Percentiles rank a stretch among this genome's conserved stretches.
Evolutionary conservation across 1,140 invertebrate species (phyloP).

Genomic region (Lepidostoma basale): DNA sequence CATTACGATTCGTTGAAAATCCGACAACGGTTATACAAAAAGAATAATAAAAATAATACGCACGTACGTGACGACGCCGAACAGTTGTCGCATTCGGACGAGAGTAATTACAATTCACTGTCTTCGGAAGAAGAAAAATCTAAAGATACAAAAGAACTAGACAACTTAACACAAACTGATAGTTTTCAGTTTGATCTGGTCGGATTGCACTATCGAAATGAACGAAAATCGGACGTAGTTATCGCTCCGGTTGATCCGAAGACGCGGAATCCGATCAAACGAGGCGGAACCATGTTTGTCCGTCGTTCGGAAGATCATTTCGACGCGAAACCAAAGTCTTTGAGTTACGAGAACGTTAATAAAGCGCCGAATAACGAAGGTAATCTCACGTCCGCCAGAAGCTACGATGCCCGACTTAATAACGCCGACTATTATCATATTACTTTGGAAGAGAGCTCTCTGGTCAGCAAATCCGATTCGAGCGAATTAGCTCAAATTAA

Average conservation of each 20-base stretch:
- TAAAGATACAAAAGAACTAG: too few relatives aligned
- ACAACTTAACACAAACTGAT: too few relatives aligned
- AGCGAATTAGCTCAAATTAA: too few relatives aligned
- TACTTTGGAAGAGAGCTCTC: not conserved
- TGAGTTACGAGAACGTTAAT: constrained; percentile 53
- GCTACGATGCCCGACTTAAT: constrained; percentile 1
- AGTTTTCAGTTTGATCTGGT: too few relatives aligned
- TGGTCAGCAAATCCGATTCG: too few relatives aligned
- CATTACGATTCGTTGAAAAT: constrained; percentile 20
- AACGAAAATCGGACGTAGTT: not conserved
- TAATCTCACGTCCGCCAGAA: constrained; percentile 4
- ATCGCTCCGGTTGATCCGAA: too few relatives aligned
- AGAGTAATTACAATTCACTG: not conserved
- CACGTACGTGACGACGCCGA: not conserved
- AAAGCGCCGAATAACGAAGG: not conserved
- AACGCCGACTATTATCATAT: constrained; percentile 21
- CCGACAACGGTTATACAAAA: not conserved
- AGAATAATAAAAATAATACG: not conserved
- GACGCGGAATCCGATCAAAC: constrained; percentile 10
- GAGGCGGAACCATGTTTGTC: constrained; percentile 50
- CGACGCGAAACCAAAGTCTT: constrained; percentile 54
- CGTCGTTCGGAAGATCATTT: constrained; percentile 50
- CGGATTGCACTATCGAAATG: too few relatives aligned
- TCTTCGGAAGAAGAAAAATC: not conserved
- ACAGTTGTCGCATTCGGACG: not conserved